Conservation (phyloP, 2,888 invertebrate genomes). For the Carabus problematicus region DNA sequence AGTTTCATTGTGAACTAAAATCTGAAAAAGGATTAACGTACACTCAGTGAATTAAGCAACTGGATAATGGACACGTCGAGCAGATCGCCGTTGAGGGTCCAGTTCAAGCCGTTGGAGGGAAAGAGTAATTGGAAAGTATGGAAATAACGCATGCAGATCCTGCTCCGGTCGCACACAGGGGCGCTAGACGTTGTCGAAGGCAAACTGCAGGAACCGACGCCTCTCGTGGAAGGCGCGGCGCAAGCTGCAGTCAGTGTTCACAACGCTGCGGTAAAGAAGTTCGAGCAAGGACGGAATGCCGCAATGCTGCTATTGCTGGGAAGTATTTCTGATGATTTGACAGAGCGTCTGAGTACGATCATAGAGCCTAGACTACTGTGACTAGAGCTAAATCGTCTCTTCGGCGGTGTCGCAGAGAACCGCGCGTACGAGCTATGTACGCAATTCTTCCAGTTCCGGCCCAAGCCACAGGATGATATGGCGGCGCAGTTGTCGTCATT, state of each 20-base stretch:
- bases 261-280: too few species aligned
- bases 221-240: not conserved
- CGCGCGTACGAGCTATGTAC: too few species aligned
- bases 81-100: too few species aligned
- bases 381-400: conserved; percentile 44
- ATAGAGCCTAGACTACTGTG: conserved; percentile 43
- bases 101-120: not conserved
- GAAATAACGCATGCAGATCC: not conserved
- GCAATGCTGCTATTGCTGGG: too few species aligned
- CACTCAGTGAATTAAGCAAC: too few species aligned
- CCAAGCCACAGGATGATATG: too few species aligned
- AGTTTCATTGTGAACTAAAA: too few species aligned
- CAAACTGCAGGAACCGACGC: not conserved
- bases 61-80: too few species aligned
- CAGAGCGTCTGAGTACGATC: conserved; percentile 41
- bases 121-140: not conserved
- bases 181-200: conserved; percentile 7
- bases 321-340: conserved; percentile 27
- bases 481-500: conserved; percentile 38
- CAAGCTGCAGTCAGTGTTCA: too few species aligned
- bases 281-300: not conserved
- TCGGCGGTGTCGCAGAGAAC: conserved; percentile 26
- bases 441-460: too few species aligned
- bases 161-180: not conserved
- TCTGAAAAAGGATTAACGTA: too few species aligned